These are phyloP conservation scores for Amblyjoppa fuscipennis DNA, from an alignment of 2,888 invertebrate genomes.

Conservation along the genomic window DNA sequence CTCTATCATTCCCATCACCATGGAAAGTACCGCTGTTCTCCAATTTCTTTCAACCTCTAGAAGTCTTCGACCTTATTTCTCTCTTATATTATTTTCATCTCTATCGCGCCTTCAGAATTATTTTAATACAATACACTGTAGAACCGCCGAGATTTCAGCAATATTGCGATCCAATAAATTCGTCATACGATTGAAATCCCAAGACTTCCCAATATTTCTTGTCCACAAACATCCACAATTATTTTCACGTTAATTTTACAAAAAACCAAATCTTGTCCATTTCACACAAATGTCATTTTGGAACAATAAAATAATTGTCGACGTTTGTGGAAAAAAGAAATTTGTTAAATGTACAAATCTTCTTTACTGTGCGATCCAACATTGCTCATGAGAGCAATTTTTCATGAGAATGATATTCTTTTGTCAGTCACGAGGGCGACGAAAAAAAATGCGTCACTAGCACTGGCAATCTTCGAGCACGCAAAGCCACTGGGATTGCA, in stretches of 20 bases:
- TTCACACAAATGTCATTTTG: no score
- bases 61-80: background rate
- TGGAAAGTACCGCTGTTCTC: background rate
- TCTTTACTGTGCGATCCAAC: no score
- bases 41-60: background rate
- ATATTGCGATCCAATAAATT: background rate
- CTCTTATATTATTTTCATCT: background rate
- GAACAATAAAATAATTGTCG: no score
- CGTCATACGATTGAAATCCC: background rate
- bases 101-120: background rate
- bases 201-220: background rate
- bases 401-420: no score
- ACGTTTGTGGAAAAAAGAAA: no score
- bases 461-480: slow-evolving; percentile 23
- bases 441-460: slow-evolving; percentile 35
- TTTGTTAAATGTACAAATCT: no score
- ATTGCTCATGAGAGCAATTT: no score
- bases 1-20: background rate
- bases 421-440: no score
- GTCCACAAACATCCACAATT: no score
- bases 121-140: background rate
- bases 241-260: no score
- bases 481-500: slow-evolving; percentile 27
- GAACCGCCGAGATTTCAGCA: background rate
- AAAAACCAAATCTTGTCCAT: no score